Evolutionary conservation across 1,140 invertebrate genomes (phyloP).

Genomic region (Melipona quadrifasciata): DNA sequence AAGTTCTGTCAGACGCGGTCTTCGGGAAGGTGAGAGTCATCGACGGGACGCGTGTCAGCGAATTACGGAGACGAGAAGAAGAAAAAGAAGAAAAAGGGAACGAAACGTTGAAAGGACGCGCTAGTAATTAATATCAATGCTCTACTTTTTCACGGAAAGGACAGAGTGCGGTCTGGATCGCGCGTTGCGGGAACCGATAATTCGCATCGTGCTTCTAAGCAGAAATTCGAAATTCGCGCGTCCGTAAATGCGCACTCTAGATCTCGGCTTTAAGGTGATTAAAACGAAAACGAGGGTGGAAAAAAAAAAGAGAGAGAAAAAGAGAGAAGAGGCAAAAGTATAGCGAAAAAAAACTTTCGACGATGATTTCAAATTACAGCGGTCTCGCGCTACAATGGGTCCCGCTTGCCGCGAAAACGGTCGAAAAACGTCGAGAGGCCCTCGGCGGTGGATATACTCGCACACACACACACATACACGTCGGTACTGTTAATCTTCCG

Average conservation of each 20-base stretch:
- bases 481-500: conserved; percentile 60
- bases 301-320: not conserved
- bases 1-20: conserved; percentile 28
- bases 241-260: not conserved
- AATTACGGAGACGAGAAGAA: conserved; percentile 14
- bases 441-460: conserved; percentile 36
- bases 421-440: conserved; percentile 52
- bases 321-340: not conserved
- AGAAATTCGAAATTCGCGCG: conserved; percentile 5
- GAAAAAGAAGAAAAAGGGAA: not conserved
- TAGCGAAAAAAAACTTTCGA: not conserved
- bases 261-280: conserved; percentile 17
- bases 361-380: conserved; percentile 49
- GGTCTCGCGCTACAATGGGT: conserved; percentile 40
- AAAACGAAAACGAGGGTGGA: not conserved
- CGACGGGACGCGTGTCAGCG: conserved; percentile 12
- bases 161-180: conserved; percentile 7
- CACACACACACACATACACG: conserved; percentile 23
- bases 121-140: conserved; percentile 39
- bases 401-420: conserved; percentile 43
- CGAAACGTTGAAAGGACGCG: not conserved
- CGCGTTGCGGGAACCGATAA: conserved; percentile 13
- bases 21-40: conserved; percentile 15
- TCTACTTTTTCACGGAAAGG: not conserved
- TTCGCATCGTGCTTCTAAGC: not conserved